Evolutionary conservation across 2,797 vertebrate species (phyloP).

Genomic region (Microtus californicus): DNA sequence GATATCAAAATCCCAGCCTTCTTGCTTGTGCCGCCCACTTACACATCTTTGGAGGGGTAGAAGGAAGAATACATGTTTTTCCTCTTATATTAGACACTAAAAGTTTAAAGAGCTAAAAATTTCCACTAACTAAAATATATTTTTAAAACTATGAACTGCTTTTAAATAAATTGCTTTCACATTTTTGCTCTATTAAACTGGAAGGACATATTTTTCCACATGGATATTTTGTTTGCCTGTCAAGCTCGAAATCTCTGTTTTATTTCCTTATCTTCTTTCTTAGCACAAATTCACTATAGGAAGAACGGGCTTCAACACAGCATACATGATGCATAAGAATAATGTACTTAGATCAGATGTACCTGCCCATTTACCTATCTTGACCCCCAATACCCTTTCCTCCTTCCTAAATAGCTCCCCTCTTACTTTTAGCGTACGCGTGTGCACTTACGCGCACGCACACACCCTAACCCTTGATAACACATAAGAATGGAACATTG

Average conservation of each 20-base stretch:
- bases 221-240: not conserved
- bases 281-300: not conserved
- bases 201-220: slow-evolving; percentile 34
- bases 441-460: not conserved
- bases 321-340: not conserved
- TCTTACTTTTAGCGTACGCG: not conserved
- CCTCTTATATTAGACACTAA: slow-evolving; percentile 15
- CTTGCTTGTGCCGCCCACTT: not conserved
- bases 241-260: not conserved
- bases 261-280: not conserved
- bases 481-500: not conserved
- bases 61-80: not conserved
- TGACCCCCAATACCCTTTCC: not conserved
- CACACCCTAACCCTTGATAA: not conserved
- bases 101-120: slow-evolving; percentile 18
- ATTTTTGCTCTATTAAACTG: not conserved
- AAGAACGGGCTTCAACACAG: not conserved
- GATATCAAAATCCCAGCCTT: not conserved
- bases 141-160: not conserved
- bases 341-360: not conserved
- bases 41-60: not conserved
- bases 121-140: not conserved
- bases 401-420: not conserved
- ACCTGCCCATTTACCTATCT: not conserved
- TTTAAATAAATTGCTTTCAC: not conserved